phyloP scores from a whole-genome alignment of 2,797 vertebrate genomes.

The Chromis chromis region DNA sequence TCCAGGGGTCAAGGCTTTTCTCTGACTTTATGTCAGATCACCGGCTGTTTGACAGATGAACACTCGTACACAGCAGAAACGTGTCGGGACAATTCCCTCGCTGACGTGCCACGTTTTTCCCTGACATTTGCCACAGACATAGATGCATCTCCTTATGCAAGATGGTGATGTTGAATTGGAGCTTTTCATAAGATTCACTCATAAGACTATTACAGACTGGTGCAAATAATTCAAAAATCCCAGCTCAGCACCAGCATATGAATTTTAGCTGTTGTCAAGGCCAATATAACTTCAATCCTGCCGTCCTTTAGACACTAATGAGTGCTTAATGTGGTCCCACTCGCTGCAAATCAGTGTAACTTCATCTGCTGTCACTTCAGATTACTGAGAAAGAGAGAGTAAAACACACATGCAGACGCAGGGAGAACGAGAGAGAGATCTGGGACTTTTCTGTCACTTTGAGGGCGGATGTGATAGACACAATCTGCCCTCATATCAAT shows the following conservation, averaged over 20 bases:
- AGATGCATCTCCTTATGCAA: conserved; percentile 1
- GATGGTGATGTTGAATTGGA: background rate
- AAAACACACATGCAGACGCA: conserved; percentile 14
- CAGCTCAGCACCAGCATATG: conserved; percentile 20
- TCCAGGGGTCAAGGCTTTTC: conserved; percentile 65
- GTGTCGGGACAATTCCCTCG: conserved; percentile 18
- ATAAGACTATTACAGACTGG: background rate
- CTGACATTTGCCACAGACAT: background rate
- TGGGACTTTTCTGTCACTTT: conserved; percentile 50
- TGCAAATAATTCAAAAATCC: background rate
- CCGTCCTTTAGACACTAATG: conserved; percentile 50
- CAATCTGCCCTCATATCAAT: conserved; percentile 60
- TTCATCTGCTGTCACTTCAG: conserved; percentile 57
- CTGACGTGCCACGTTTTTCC: conserved; percentile 14
- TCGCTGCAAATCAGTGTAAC: conserved; percentile 42
- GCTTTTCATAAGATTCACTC: conserved; percentile 8
- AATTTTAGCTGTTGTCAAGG: conserved; percentile 29
- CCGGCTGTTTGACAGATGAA: conserved; percentile 60
- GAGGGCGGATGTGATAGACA: conserved; percentile 48
- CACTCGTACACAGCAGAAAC: conserved; percentile 35
- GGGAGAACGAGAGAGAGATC: conserved; percentile 7
- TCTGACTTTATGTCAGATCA: conserved; percentile 57
- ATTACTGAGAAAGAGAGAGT: conserved; percentile 43
- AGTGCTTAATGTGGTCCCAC: conserved; percentile 50
- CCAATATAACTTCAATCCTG: conserved; percentile 17